A percentile compares a stretch with the other conserved stretches of the same genome.
Conservation (phyloP, 2,113 vertebrate species). For the Polypterus bichir region DNA sequence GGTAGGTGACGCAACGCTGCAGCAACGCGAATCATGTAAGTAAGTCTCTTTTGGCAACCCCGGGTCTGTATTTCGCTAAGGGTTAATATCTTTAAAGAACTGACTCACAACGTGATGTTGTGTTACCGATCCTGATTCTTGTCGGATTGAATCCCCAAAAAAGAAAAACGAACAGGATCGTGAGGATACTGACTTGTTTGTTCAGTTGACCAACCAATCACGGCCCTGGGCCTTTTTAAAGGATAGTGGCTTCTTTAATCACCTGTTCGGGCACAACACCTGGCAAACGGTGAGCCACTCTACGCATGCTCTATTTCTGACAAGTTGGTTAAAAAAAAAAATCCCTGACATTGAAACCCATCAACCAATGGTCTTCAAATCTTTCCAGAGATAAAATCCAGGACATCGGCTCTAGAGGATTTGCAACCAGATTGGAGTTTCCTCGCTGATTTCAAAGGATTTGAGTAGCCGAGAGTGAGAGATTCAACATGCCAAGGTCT, state of each 20-base stretch:
- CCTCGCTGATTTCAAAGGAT: conserved; percentile 11
- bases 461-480: not conserved
- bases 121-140: conserved; percentile 37
- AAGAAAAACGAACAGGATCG: conserved; percentile 23
- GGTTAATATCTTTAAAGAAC: conserved; percentile 10
- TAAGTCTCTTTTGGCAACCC: too few relatives aligned
- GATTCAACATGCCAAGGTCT: conserved; percentile 76
- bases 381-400: conserved; percentile 31
- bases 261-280: conserved; percentile 76
- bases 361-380: conserved; percentile 25
- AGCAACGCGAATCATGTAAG: too few relatives aligned
- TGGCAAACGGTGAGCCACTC: conserved; percentile 49
- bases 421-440: conserved; percentile 1
- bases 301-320: conserved; percentile 44
- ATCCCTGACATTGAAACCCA: conserved; percentile 29
- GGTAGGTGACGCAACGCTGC: too few relatives aligned
- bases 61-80: not conserved
- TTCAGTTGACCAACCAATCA: conserved; percentile 21
- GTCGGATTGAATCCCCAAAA: conserved; percentile 25
- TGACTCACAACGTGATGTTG: conserved; percentile 35
- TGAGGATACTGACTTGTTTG: conserved; percentile 15
- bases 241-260: conserved; percentile 30
- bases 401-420: conserved; percentile 12
- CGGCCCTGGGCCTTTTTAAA: conserved; percentile 9
- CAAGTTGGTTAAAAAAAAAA: conserved; percentile 14